Evolutionary conservation across 2,797 vertebrate genomes (phyloP).

Genomic region (Alca torda): DNA sequence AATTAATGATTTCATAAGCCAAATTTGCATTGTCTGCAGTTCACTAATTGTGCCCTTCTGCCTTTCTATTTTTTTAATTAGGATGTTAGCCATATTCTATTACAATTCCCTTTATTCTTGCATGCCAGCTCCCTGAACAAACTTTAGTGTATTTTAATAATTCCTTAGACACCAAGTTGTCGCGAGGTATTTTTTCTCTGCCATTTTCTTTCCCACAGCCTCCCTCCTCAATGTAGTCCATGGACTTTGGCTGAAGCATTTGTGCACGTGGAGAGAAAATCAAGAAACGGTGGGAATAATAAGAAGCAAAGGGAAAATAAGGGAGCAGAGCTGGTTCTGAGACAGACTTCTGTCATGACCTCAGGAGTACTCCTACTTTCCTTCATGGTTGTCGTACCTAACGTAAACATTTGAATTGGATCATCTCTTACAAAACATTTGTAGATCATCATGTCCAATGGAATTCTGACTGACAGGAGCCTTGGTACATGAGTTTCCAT

Average conservation of each 20-base stretch:
- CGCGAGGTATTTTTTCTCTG: not conserved
- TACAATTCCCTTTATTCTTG: not conserved
- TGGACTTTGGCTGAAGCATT: not conserved
- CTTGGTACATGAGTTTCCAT: not conserved
- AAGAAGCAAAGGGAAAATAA: not conserved
- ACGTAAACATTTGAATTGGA: not conserved
- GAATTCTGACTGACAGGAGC: not conserved
- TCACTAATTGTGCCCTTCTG: not conserved
- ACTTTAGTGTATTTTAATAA: not conserved
- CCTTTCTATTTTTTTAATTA: not conserved
- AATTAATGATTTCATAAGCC: not conserved
- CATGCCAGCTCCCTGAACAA: not conserved
- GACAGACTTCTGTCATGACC: not conserved
- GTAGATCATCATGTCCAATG: not conserved
- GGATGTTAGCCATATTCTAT: not conserved
- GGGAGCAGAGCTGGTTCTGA: not conserved
- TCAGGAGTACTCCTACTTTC: not conserved
- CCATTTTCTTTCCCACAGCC: not conserved
- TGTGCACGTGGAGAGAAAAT: not conserved
- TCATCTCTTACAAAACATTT: not conserved
- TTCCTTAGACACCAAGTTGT: not conserved
- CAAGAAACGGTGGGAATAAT: not conserved
- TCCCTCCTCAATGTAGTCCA: not conserved
- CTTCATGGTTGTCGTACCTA: not conserved
- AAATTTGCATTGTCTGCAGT: not conserved